Percentiles rank a stretch among this genome's conserved stretches.
phyloP scores from a whole-genome alignment of 2,888 invertebrate species.

The Brachycybe producta region DNA sequence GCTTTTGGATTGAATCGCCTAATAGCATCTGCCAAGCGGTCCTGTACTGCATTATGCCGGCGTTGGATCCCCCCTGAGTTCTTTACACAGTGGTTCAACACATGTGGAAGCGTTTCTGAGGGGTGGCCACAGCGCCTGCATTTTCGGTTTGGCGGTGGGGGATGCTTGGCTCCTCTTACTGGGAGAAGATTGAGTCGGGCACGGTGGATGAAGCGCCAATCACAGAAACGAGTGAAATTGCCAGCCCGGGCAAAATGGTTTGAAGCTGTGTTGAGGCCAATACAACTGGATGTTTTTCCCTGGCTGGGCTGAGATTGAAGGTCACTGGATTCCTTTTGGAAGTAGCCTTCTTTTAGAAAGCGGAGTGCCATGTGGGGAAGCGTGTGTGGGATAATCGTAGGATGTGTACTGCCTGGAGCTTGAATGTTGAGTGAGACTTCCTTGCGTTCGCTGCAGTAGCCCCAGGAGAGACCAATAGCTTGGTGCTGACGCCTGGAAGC shows the following conservation, averaged over 20 bases:
- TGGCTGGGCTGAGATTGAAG: no score
- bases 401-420: no score
- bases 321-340: neutral
- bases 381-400: no score
- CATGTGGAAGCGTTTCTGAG: slow-evolving; percentile 3
- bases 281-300: slow-evolving; percentile 24
- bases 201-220: slow-evolving; percentile 34
- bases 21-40: no score
- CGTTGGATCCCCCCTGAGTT: neutral
- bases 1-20: no score
- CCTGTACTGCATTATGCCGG: neutral
- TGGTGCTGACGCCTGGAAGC: no score
- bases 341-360: neutral
- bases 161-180: slow-evolving; percentile 19
- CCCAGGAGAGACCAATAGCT: no score
- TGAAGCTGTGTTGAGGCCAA: slow-evolving; percentile 15
- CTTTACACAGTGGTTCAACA: neutral
- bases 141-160: neutral
- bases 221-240: slow-evolving; percentile 22
- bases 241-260: slow-evolving; percentile 23
- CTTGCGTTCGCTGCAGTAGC: no score
- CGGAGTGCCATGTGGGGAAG: neutral
- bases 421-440: no score
- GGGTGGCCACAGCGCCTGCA: neutral
- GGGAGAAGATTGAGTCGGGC: slow-evolving; percentile 26